These are phyloP conservation scores for Hyposoter didymator DNA, from an alignment of 2,888 invertebrate genomes.

Conservation along the genomic window DNA sequence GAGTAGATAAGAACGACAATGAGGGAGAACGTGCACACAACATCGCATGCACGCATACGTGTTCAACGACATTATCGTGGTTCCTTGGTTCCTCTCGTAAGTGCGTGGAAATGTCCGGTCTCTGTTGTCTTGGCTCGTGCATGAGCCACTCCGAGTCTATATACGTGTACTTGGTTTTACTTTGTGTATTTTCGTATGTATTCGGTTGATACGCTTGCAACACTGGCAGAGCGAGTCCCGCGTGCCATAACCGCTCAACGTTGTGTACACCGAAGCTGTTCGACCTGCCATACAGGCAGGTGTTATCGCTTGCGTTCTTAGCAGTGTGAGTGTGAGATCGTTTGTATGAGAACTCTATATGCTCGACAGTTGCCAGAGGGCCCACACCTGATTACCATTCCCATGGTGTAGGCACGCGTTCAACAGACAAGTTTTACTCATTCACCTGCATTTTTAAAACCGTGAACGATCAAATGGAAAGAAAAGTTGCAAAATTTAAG, in stretches of 20 bases:
- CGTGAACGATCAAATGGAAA: neutral
- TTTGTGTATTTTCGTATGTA: slow-evolving; percentile 27
- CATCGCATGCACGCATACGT: slow-evolving; percentile 1
- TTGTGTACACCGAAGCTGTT: slow-evolving; percentile 27
- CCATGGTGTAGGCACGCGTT: slow-evolving; percentile 54
- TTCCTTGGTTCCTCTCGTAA: slow-evolving; percentile 28
- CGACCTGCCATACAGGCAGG: slow-evolving; percentile 61
- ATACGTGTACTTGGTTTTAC: slow-evolving; percentile 13
- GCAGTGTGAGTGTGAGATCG: neutral
- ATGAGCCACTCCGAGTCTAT: slow-evolving; percentile 25
- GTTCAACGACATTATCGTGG: slow-evolving; percentile 52
- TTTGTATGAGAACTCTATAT: neutral
- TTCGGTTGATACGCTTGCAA: slow-evolving; percentile 42
- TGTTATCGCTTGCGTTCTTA: slow-evolving; percentile 59
- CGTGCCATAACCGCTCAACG: slow-evolving; percentile 30
- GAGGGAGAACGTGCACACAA: slow-evolving; percentile 46
- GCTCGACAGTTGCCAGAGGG: slow-evolving; percentile 63
- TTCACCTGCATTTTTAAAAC: slow-evolving; percentile 55
- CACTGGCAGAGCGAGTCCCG: slow-evolving; percentile 28
- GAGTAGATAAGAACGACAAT: slow-evolving; percentile 65
- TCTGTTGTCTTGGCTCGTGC: slow-evolving; percentile 56
- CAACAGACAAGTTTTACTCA: slow-evolving; percentile 53
- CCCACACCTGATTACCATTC: slow-evolving; percentile 65
- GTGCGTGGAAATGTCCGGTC: slow-evolving; percentile 50
- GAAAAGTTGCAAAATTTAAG: too few species aligned